Conservation (phyloP, 2,797 vertebrate species). For the Dipus sagitta region DNA sequence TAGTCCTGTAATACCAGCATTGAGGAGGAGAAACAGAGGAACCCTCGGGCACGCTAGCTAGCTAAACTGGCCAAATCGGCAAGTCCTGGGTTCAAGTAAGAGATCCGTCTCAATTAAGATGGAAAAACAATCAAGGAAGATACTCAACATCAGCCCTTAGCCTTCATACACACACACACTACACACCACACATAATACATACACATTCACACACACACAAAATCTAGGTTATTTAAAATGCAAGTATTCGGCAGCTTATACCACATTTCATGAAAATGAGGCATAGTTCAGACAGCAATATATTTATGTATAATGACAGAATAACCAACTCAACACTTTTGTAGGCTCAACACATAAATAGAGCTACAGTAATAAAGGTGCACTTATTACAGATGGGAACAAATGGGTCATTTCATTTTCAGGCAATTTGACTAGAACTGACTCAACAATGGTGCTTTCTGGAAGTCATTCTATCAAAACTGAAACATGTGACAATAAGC, state of each 20-base stretch:
- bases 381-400: background rate
- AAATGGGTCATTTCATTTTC: background rate
- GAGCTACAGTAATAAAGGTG: background rate
- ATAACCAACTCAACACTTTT: background rate
- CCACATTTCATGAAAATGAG: background rate
- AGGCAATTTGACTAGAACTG: background rate
- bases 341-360: background rate
- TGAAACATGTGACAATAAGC: background rate
- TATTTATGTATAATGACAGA: background rate
- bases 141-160: too few relatives aligned
- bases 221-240: background rate
- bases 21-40: too few relatives aligned
- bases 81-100: too few relatives aligned
- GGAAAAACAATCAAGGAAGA: too few relatives aligned
- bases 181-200: too few relatives aligned
- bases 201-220: too few relatives aligned
- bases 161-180: too few relatives aligned
- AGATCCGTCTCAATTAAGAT: too few relatives aligned
- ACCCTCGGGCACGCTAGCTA: too few relatives aligned
- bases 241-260: background rate
- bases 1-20: too few relatives aligned
- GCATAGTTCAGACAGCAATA: background rate
- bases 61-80: too few relatives aligned
- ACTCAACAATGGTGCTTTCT: background rate
- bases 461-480: background rate